phyloP scores from a whole-genome alignment of 2,888 invertebrate species.

The Hetaerina titia region DNA sequence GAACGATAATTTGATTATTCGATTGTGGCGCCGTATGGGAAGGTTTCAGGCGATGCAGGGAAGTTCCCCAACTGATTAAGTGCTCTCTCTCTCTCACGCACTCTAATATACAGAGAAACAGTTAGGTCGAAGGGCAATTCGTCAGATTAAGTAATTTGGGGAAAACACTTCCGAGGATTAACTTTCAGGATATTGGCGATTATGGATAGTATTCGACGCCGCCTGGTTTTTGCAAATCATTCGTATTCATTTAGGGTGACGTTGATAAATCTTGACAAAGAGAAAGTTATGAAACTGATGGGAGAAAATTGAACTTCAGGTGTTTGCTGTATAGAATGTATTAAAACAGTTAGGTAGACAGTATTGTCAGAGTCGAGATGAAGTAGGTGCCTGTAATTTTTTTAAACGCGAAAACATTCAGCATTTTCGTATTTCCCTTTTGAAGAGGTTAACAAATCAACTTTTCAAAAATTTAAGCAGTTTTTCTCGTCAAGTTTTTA shows the following conservation, averaged over 20 bases:
- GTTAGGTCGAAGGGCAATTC: background rate
- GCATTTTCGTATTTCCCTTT: too few species aligned
- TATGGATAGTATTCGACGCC: background rate
- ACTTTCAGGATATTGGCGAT: background rate
- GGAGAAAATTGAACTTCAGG: background rate
- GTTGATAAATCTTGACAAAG: background rate
- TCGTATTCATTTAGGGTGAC: background rate
- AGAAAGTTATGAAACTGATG: background rate
- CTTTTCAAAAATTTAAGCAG: too few species aligned
- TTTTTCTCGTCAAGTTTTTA: too few species aligned
- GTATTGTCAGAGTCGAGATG: too few species aligned
- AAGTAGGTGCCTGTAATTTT: too few species aligned
- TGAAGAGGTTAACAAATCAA: too few species aligned
- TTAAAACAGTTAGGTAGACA: background rate
- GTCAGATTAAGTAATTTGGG: background rate
- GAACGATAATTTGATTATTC: constrained; percentile 43
- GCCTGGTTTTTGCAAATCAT: background rate
- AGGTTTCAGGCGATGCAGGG: background rate
- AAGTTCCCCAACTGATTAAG: background rate
- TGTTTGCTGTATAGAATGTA: background rate
- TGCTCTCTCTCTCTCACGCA: background rate
- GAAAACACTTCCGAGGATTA: background rate
- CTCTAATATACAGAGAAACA: background rate
- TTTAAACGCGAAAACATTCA: too few species aligned
- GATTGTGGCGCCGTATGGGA: background rate